Evolutionary conservation across 2,888 invertebrate species (phyloP).

Genomic region (Acleris literana): DNA sequence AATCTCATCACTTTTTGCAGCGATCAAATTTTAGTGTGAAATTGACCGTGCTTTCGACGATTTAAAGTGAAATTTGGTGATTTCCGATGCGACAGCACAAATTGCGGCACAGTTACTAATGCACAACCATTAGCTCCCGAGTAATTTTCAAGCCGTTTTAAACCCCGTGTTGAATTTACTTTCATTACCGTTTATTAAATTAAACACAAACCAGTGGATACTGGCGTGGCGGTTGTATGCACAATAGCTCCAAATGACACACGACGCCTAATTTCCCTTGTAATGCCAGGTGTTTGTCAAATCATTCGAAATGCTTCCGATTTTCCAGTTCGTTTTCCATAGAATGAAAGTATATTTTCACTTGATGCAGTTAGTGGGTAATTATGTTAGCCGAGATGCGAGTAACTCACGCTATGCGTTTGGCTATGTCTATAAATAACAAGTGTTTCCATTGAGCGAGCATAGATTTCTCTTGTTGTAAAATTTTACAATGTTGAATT

Average conservation of each 20-base stretch:
- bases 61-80: too few species aligned
- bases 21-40: too few species aligned
- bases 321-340: conserved; percentile 64
- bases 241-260: conserved; percentile 41
- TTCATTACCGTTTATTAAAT: conserved; percentile 33
- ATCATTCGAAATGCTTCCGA: conserved; percentile 58
- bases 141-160: conserved; percentile 21
- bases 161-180: conserved; percentile 24
- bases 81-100: neutral
- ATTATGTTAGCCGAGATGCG: conserved; percentile 33
- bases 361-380: conserved; percentile 29
- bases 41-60: too few species aligned
- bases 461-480: conserved; percentile 34
- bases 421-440: conserved; percentile 34
- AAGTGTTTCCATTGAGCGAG: conserved; percentile 25
- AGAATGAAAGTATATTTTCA: conserved; percentile 56
- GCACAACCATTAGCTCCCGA: conserved; percentile 13
- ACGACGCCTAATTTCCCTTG: conserved; percentile 36
- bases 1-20: too few species aligned
- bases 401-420: conserved; percentile 34
- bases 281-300: conserved; percentile 35
- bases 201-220: conserved; percentile 25
- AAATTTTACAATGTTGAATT: conserved; percentile 14
- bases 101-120: conserved; percentile 15
- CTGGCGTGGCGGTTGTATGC: conserved; percentile 36